Conservation (phyloP, 2,797 vertebrate species). For the Pipistrellus nathusii region DNA sequence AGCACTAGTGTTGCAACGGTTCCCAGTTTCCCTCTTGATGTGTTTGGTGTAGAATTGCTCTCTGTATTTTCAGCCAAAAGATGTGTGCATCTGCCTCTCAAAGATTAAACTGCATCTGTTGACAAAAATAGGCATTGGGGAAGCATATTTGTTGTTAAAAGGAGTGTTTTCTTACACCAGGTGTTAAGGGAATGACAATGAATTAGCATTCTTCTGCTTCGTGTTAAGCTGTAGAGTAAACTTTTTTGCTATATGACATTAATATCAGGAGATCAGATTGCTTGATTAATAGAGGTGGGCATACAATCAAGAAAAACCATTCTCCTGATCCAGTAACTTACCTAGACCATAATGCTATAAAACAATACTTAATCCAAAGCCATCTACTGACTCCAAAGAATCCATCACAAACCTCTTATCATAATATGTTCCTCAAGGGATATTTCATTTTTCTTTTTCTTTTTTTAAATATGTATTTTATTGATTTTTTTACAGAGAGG, state of each 20-base stretch:
- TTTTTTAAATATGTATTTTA: not conserved
- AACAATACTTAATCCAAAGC: conserved; percentile 41
- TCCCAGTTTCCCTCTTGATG: conserved; percentile 72
- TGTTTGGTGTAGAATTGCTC: conserved; percentile 72
- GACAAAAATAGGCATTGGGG: conserved; percentile 74
- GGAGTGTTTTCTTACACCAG: conserved; percentile 70
- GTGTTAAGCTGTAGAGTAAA: conserved; percentile 59
- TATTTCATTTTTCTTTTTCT: not conserved
- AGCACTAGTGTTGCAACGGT: conserved; percentile 49
- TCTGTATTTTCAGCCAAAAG: conserved; percentile 79
- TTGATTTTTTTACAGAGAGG: too few species aligned
- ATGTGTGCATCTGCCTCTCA: conserved; percentile 81
- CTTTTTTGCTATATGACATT: conserved; percentile 57
- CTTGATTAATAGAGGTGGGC: conserved; percentile 34
- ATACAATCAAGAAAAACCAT: conserved; percentile 22
- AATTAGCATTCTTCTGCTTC: conserved; percentile 71
- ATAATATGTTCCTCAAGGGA: not conserved
- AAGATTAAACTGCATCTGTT: conserved; percentile 81
- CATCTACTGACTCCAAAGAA: not conserved
- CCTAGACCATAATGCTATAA: conserved; percentile 2
- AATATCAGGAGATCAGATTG: conserved; percentile 46
- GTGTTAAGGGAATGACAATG: conserved; percentile 47
- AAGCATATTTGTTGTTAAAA: conserved; percentile 74
- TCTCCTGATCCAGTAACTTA: not conserved
- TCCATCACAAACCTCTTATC: not conserved